These are phyloP conservation scores for Esox masquinongy DNA, from an alignment of 2,797 vertebrate genomes.

Conservation along the genomic window DNA sequence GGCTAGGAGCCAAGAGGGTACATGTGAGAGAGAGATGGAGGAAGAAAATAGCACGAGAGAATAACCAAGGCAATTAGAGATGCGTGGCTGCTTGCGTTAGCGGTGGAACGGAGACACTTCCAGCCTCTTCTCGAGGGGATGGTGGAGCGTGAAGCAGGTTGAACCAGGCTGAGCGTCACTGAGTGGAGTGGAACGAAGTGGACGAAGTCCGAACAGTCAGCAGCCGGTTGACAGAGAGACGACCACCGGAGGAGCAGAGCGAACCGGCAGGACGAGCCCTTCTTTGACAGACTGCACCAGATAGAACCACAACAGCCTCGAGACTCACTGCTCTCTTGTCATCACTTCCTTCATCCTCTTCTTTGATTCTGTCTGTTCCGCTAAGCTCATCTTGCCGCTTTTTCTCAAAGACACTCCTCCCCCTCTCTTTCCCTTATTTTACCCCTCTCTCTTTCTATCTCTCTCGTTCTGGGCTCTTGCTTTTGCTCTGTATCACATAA, in stretches of 20 bases:
- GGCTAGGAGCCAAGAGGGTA: constrained; percentile 31
- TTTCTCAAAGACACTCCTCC: constrained; percentile 25
- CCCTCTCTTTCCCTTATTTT: constrained; percentile 40
- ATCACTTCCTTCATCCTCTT: constrained; percentile 44
- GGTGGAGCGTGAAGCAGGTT: constrained; percentile 7
- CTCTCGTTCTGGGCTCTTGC: constrained; percentile 35
- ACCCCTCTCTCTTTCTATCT: constrained; percentile 59
- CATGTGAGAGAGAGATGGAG: constrained; percentile 42
- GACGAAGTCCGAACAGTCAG: constrained; percentile 30
- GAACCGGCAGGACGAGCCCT: constrained; percentile 38
- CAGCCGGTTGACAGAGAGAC: constrained; percentile 16
- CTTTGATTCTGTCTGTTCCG: constrained; percentile 36
- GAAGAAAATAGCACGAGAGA: constrained; percentile 33
- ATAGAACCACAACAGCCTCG: constrained; percentile 34
- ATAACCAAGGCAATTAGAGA: constrained; percentile 49
- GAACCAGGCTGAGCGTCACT: neutral
- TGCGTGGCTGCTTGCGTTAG: constrained; percentile 35
- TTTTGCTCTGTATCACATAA: constrained; percentile 68
- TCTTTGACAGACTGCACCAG: constrained; percentile 19
- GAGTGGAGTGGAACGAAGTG: constrained; percentile 27
- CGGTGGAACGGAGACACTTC: constrained; percentile 49
- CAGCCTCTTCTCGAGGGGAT: constrained; percentile 26
- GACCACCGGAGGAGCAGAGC: constrained; percentile 27
- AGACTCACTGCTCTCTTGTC: constrained; percentile 43
- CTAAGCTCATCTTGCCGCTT: constrained; percentile 64